These are phyloP conservation scores for Stratiomys singularior DNA, from an alignment of 2,888 invertebrate species.

Conservation along the genomic window DNA sequence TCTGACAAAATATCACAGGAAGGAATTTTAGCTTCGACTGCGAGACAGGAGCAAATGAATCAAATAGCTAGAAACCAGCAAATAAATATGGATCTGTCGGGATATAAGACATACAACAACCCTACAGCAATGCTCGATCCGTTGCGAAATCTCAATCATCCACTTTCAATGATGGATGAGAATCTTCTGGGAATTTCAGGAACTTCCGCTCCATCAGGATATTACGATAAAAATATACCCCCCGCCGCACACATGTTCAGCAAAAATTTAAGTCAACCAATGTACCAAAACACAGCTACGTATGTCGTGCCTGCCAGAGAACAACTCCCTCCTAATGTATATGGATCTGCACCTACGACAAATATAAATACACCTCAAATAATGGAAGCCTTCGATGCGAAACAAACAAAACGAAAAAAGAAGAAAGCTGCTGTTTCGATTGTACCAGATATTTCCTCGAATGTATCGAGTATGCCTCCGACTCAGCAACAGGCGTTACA, in stretches of 20 bases:
- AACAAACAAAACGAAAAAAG: slow-evolving; percentile 27
- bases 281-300: slow-evolving; percentile 56
- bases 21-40: slow-evolving; percentile 46
- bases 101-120: slow-evolving; percentile 56
- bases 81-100: slow-evolving; percentile 52
- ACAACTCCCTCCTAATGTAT: slow-evolving; percentile 47
- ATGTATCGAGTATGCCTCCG: slow-evolving; percentile 60
- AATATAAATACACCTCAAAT: slow-evolving; percentile 54
- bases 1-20: slow-evolving; percentile 47
- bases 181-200: slow-evolving; percentile 59
- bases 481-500: slow-evolving; percentile 59
- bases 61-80: slow-evolving; percentile 46
- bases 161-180: slow-evolving; percentile 56
- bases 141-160: slow-evolving; percentile 52
- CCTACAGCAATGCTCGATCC: slow-evolving; percentile 55
- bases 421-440: slow-evolving; percentile 17
- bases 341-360: slow-evolving; percentile 50
- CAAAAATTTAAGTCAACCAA: slow-evolving; percentile 66
- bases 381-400: slow-evolving; percentile 20
- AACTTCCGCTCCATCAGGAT: slow-evolving; percentile 57
- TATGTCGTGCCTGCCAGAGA: slow-evolving; percentile 57
- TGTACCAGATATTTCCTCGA: slow-evolving; percentile 31
- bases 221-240: slow-evolving; percentile 71
- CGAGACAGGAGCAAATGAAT: slow-evolving; percentile 52
- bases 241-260: slow-evolving; percentile 72